Evolutionary conservation across 2,888 invertebrate species (phyloP), one percentile per base, ranked within the genome.

Genomic region (Dorcus hopei): DNA sequence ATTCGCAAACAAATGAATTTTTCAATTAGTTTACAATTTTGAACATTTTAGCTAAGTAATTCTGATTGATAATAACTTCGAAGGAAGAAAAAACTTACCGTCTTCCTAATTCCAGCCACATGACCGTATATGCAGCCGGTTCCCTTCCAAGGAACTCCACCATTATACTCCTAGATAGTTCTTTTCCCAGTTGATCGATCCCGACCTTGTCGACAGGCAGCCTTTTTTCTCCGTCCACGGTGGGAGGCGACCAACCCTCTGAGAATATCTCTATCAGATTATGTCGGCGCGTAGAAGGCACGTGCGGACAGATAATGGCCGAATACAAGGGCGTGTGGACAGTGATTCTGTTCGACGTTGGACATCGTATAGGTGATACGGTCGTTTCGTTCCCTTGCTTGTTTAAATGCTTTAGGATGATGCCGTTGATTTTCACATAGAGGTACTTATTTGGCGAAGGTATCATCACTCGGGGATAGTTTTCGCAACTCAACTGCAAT

Each of bases 71-170:
- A 7, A 33, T 33, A 7, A 33, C 6, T 33, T 33, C 26, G 3
- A 33, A 33, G 26, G 26, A 33, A 33, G 26, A 7, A 33, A 33
- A 33, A 33, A 33, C 19, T 69, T 71, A 85, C 85, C 84, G 81
- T 73, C 85, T 86, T 61, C 89, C 85, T 71, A 93, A 83, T 78
- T 94, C 93, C 75, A 93, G 82, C 93, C 93, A 94, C 60, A 89
- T 87, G 49, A 93, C 84, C 49, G 85, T 84, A 74, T 91, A 93
- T 7, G 86, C 83, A 19, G 88, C 91, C 52, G 85, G 82, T 70
- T 93, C 91, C 54, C 85, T 85, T 41, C 90, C 87, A 62, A 92
- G 81, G 68, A 93, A 91, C 72, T 94, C 93, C 0, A 93, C 86
- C 54, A 90, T 85, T 38, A 94, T 82, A 33, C 87, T 87, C 61